Conservation (phyloP, 37 sponge, comb jelly and placozoan species). For the Amphimedon queenslandica region DNA sequence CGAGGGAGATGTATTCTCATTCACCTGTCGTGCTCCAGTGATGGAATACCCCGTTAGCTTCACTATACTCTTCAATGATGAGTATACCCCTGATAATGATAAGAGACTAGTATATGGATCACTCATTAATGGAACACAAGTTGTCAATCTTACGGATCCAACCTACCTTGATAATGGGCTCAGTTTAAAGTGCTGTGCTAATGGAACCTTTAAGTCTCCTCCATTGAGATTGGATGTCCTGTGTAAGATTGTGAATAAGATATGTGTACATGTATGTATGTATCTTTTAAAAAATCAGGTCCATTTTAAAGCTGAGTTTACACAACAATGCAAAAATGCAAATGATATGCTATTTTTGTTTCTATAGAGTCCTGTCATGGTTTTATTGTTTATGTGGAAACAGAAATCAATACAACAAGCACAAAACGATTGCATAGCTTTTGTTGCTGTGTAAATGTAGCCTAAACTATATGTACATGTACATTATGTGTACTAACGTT, state of each 20-base stretch:
- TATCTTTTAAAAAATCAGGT: too few relatives aligned
- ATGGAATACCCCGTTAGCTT: background rate
- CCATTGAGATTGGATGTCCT: too few relatives aligned
- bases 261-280: background rate
- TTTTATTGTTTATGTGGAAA: too few relatives aligned
- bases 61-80: background rate
- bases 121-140: background rate
- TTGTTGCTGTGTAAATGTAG: too few relatives aligned
- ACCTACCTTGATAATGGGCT: background rate
- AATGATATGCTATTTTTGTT: too few relatives aligned
- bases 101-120: background rate
- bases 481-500: too few relatives aligned
- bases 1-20: background rate
- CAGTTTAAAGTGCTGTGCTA: background rate
- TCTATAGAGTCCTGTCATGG: too few relatives aligned
- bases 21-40: background rate
- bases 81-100: background rate
- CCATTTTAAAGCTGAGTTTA: too few relatives aligned
- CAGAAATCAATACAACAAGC: too few relatives aligned
- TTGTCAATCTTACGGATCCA: background rate
- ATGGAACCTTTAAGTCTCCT: background rate
- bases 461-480: too few relatives aligned
- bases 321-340: too few relatives aligned
- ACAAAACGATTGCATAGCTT: too few relatives aligned
- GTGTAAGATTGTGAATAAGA: background rate